Base-by-base conservation (phyloP, 1,140 invertebrate species). In the Adelges cooleyi region DNA sequence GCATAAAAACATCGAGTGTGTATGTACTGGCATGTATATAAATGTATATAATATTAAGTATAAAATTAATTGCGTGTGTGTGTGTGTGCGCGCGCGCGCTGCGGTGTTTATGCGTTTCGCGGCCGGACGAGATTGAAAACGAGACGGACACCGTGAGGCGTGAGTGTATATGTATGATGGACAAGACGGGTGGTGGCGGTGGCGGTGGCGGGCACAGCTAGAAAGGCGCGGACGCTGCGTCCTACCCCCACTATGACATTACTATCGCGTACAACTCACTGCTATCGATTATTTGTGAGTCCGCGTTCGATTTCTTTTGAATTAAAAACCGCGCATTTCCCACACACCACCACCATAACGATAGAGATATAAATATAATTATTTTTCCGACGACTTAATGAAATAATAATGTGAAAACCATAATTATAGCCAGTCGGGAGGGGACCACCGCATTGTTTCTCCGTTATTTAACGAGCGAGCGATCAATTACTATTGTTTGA, bases 91-190 rank as follows among this genome's bases (percentile, higher is more conserved):
- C 44, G 13, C 18, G 56, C 25, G 20, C 38, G 40, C 13, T 23
- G 10, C 38, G 54, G 56, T 22, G 59, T 17, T 25, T 27, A 48
- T 29, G 46, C 33, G 62, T 51, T 49, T 27, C 33, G 33, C 15
- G 27, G 29, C 48, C 46, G 62, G 6, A 51, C 46, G 49, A 65
- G 62, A 65, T 65, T 65, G 62, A 65, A 65, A 38, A 51, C 62
- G 15, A n/a, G 29, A 50, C 36, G 48, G 22, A 51, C 20, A 11
- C 25, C 36, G 48, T 27, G 48, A 23, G 50, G 50, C 23, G 23
- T 22, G 44, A n/a, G 44, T 13, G 48, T 18, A 13, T 17, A 18
- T 46, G 59, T 2, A 18, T n/a, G 11, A 20, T 50, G 46, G 49
- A n/a, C n/a, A 25, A 13, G 29, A 18, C 62, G 59, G 4, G 27